Evolutionary conservation across 2,113 vertebrate species (phyloP).

Genomic region (Siniperca chuatsi): DNA sequence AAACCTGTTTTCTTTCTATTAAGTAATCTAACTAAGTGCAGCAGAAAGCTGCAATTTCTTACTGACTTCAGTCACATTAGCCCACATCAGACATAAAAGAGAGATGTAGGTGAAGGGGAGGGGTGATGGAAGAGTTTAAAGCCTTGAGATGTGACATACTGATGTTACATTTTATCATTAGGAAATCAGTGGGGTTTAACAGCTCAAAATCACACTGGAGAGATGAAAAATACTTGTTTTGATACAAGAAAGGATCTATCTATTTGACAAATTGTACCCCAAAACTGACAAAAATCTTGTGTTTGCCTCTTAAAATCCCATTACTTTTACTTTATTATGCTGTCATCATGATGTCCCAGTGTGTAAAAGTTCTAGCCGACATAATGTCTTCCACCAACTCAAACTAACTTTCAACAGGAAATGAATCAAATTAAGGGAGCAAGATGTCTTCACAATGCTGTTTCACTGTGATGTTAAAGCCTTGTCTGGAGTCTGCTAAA

Average conservation of each 20-base stretch:
- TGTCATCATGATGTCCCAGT: not conserved
- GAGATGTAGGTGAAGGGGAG: not conserved
- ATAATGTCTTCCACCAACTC: not conserved
- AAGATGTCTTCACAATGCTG: not conserved
- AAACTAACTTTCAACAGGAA: not conserved
- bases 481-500: not conserved
- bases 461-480: constrained; percentile 1
- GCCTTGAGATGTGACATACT: not conserved
- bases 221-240: constrained; percentile 13
- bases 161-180: not conserved
- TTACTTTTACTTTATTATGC: constrained; percentile 14
- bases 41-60: constrained; percentile 46
- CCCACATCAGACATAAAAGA: constrained; percentile 19
- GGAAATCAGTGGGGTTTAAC: not conserved
- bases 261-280: constrained; percentile 14
- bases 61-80: not conserved
- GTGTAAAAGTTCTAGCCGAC: not conserved
- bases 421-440: not conserved
- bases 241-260: not conserved
- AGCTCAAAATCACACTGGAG: not conserved
- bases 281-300: not conserved
- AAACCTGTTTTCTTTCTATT: constrained; percentile 8
- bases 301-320: constrained; percentile 18
- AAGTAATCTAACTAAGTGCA: constrained; percentile 38
- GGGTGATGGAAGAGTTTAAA: constrained; percentile 3